Evolutionary conservation across 2,888 invertebrate species (phyloP), one percentile per base, ranked within the genome.

Genomic region (Punctoribates punctum): DNA sequence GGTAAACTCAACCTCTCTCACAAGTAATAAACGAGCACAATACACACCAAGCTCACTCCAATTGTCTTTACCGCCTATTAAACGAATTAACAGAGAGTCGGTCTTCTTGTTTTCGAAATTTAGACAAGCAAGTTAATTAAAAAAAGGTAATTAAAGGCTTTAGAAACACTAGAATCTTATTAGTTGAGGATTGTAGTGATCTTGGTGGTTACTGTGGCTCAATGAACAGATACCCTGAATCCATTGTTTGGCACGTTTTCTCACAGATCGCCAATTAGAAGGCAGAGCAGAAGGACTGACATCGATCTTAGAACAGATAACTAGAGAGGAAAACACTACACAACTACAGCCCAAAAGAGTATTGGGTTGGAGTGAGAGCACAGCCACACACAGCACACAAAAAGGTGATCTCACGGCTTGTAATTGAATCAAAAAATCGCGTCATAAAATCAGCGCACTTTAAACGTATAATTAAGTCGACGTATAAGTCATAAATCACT

Each of bases 241-340:
- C 25, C 57, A 57, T 57, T 57, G 57, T 57, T 57, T 57, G 57
- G 57, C 57, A 57, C 57, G 57, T 57, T 57, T 57, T 57, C 57
- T 57, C 57, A 57, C 57, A 57, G 20, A 25, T 57, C 51, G 25
- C 57, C 13, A 57, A 23, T 57, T 51, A 51, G 51, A n/a, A 20
- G 51, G 51, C 51, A 51, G 51, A 51, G 57, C 57, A 57, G 57
- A 57, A 57, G 57, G 57, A 57, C 57, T 57, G 57, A 57, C 57
- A 57, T 57, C 57, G 57, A 57, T 57, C 57, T 57, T 57, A 20
- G 11, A 42, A 57, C 57, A 23, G 57, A 57, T 57, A 57, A 57
- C 23, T 42, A 57, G 0, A n/a, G 20, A 57, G 23, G 13, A 57
- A 23, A 57, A 23, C 51, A n/a, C n/a, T n/a, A n/a, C 42, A 42